Conservation (phyloP, 2,113 vertebrate species). For the Elaphurus davidianus region DNA sequence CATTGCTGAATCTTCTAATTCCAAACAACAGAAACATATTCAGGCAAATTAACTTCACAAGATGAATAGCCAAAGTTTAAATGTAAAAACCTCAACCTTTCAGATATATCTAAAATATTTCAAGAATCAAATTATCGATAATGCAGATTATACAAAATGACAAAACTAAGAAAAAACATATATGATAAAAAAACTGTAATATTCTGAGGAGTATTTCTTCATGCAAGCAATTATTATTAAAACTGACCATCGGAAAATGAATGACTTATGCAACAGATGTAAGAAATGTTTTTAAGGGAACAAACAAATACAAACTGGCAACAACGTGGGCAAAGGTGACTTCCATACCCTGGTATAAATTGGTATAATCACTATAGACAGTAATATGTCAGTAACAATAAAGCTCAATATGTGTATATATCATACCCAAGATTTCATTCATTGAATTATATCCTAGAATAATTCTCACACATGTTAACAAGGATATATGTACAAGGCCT, state of each 20-base stretch:
- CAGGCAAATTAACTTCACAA: not conserved
- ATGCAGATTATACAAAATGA: not conserved
- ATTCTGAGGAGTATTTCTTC: not conserved
- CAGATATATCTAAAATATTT: not conserved
- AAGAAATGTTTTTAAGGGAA: not conserved
- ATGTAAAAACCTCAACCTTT: not conserved
- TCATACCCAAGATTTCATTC: not conserved
- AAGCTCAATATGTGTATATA: not conserved
- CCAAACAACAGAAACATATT: not conserved
- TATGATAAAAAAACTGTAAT: not conserved
- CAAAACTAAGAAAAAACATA: constrained; percentile 6
- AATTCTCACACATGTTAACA: not conserved
- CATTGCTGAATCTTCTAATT: not conserved
- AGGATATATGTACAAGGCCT: not conserved
- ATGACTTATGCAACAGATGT: not conserved
- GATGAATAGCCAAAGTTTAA: not conserved
- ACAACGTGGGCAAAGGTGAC: not conserved
- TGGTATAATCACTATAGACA: not conserved
- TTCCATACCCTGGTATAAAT: not conserved
- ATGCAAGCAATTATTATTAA: not conserved
- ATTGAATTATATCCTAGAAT: not conserved
- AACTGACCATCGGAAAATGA: not conserved
- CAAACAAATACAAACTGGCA: not conserved
- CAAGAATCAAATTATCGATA: not conserved
- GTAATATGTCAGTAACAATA: not conserved